phyloP scores from a whole-genome alignment of 2,888 invertebrate genomes.

The Apamea monoglypha region DNA sequence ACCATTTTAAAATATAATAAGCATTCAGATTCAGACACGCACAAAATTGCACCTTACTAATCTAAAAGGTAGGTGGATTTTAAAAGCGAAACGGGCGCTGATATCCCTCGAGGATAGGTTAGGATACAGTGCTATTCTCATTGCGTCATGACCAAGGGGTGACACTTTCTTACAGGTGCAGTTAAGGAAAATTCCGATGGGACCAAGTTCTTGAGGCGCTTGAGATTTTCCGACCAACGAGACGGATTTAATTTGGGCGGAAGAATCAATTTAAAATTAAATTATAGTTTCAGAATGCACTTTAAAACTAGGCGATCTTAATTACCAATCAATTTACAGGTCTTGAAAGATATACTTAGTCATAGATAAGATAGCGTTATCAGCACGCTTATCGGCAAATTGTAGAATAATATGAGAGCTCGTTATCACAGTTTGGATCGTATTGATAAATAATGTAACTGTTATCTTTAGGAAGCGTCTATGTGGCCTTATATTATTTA shows the following conservation, averaged over 20 bases:
- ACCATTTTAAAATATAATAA: constrained; percentile 41
- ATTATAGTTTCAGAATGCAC: constrained; percentile 3
- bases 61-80: not conserved
- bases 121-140: not conserved
- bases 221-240: not conserved
- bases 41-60: constrained; percentile 14
- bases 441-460: constrained; percentile 48
- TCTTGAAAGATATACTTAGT: constrained; percentile 28
- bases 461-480: constrained; percentile 53
- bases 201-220: not conserved
- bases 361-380: constrained; percentile 66
- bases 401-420: constrained; percentile 65
- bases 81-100: not conserved
- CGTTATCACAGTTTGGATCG: constrained; percentile 45
- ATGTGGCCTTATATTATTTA: constrained; percentile 31
- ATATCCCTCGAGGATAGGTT: not conserved
- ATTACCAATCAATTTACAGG: constrained; percentile 51
- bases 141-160: not conserved
- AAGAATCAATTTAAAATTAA: constrained; percentile 9
- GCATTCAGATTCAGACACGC: constrained; percentile 19
- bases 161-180: constrained; percentile 9
- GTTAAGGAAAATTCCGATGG: not conserved
- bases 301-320: constrained; percentile 25
- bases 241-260: not conserved
- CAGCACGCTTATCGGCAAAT: constrained; percentile 65